Evolutionary conservation across 2,113 vertebrate genomes (phyloP).

Genomic region (Sclerurus mexicanus): DNA sequence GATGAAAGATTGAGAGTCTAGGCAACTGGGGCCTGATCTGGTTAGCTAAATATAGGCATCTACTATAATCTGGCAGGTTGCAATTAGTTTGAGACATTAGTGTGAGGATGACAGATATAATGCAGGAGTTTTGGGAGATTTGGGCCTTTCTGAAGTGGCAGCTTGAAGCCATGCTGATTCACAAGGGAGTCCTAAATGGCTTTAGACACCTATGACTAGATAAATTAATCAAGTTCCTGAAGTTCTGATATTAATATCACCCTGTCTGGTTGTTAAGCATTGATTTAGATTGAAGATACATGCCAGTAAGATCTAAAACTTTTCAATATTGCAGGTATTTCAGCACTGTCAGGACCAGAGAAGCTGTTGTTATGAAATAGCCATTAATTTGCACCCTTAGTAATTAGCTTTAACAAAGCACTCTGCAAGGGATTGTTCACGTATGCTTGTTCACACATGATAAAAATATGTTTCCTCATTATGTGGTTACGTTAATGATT

Average conservation of each 20-base stretch:
- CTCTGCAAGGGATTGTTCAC: not conserved
- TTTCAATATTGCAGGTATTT: not conserved
- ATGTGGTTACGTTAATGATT: not conserved
- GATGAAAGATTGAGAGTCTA: not conserved
- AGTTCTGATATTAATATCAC: not conserved
- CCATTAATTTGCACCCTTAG: not conserved
- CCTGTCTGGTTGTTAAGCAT: not conserved
- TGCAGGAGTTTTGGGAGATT: not conserved
- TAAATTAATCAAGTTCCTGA: not conserved
- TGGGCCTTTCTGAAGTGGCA: not conserved
- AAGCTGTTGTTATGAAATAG: not conserved
- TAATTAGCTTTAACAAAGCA: not conserved
- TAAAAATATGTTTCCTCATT: not conserved
- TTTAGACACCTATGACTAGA: not conserved
- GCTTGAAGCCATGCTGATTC: not conserved
- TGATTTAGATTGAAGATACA: not conserved
- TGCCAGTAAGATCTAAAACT: not conserved
- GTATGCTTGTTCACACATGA: not conserved
- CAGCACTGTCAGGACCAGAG: not conserved
- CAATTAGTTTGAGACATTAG: not conserved
- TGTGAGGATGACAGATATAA: not conserved
- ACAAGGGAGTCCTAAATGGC: not conserved
- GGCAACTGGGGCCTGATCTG: not conserved
- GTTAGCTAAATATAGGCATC: not conserved
- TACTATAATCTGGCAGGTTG: not conserved